A percentile compares a stretch with the other conserved stretches of the same genome.
Conservation (phyloP, 53 echinoderm and acorn worm genomes). For the Glandiceps talaboti region DNA sequence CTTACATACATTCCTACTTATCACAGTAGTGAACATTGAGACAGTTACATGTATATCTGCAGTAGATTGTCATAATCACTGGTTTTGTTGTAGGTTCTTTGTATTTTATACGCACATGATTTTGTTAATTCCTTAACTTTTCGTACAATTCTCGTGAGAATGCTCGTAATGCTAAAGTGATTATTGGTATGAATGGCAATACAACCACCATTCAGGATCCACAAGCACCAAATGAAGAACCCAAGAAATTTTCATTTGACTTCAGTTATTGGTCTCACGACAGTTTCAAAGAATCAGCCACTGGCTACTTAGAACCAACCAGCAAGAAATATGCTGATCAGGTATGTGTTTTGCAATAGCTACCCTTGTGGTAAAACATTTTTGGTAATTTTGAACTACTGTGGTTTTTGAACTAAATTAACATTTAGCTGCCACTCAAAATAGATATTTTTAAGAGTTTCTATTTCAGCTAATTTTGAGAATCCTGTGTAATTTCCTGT, state of each 20-base stretch:
- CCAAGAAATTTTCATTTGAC: constrained; percentile 84
- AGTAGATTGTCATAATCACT: too few species aligned
- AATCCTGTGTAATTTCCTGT: neutral
- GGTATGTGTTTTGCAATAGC: too few species aligned
- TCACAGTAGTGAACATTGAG: too few species aligned
- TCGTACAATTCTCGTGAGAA: constrained; percentile 90
- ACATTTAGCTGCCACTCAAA: too few species aligned
- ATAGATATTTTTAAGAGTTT: neutral
- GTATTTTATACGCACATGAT: too few species aligned
- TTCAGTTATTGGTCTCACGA: constrained; percentile 99
- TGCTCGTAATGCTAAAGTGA: constrained; percentile 70
- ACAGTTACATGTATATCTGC: too few species aligned
- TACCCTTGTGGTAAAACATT: too few species aligned
- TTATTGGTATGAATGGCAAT: constrained; percentile 68
- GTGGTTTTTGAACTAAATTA: too few species aligned
- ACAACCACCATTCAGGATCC: constrained; percentile 83
- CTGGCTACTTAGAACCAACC: constrained; percentile 43
- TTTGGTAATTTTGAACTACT: too few species aligned
- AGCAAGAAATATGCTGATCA: constrained; percentile 69
- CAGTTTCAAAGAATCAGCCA: constrained; percentile 35
- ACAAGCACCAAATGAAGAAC: constrained; percentile 58
- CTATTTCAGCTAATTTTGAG: neutral
- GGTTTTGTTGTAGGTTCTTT: too few species aligned
- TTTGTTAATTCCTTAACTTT: neutral
- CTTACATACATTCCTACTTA: too few species aligned